Percentiles rank a stretch among this genome's conserved stretches.
Conservation (phyloP, 2,888 invertebrate genomes). For the Ectropis crepuscularia region DNA sequence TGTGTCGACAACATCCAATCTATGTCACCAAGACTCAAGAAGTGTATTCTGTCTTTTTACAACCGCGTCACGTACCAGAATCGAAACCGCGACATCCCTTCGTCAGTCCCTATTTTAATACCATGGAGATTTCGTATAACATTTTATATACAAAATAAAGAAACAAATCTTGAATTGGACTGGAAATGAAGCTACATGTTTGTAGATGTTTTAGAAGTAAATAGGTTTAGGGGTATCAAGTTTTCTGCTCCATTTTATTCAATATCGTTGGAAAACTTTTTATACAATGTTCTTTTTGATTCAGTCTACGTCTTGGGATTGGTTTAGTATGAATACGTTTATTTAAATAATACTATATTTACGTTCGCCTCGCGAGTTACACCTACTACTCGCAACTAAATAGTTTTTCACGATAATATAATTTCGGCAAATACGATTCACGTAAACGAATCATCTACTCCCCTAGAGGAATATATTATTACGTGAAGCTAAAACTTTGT, state of each 20-base stretch:
- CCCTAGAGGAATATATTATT: too few relatives aligned
- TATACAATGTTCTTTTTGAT: slow-evolving; percentile 2
- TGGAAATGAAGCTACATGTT: slow-evolving; percentile 13
- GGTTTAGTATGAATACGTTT: too few relatives aligned
- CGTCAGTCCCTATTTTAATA: slow-evolving; percentile 5
- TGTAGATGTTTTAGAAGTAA: slow-evolving; percentile 16
- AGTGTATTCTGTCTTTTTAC: neutral
- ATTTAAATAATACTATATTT: too few relatives aligned
- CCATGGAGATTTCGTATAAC: neutral
- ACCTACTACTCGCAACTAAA: too few relatives aligned
- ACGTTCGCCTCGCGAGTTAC: too few relatives aligned
- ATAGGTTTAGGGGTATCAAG: slow-evolving; percentile 22
- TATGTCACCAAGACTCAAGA: too few relatives aligned
- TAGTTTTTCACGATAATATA: too few relatives aligned
- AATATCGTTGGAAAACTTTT: slow-evolving; percentile 11
- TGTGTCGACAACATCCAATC: too few relatives aligned
- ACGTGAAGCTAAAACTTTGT: too few relatives aligned
- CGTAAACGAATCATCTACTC: too few relatives aligned
- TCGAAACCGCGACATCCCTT: neutral
- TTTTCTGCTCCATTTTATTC: slow-evolving; percentile 17
- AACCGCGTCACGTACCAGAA: slow-evolving; percentile 1
- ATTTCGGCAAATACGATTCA: too few relatives aligned
- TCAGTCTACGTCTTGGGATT: neutral
- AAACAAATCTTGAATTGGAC: slow-evolving; percentile 10
- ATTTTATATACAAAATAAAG: slow-evolving; percentile 1